Evolutionary conservation across 2,797 vertebrate genomes (phyloP), one percentile per base, ranked within the genome.

Genomic region (Alauda arvensis): DNA sequence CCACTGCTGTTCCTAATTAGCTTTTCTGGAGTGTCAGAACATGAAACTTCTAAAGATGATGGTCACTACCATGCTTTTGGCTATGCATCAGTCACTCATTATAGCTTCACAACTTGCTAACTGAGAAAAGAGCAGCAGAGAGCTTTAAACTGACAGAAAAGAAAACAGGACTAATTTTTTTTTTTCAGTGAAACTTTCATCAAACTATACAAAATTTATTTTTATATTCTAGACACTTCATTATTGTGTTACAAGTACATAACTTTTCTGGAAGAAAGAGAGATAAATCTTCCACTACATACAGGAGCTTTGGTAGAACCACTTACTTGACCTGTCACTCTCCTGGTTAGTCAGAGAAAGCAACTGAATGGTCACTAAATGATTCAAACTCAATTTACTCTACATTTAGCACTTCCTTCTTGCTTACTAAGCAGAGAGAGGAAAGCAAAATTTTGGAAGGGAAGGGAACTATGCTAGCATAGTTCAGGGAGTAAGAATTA

Each of bases 21-120:
- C 34, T 91, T 68, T 89, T 87, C 55, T 62, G 20, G 31, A 63
- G 33, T 29, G 18, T 40, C 59, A 83, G 72, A 81, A 93, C 17
- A 85, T 29, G 26, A 69, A 21, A 63, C 20, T 43, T 87, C 43
- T 34, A 72, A 28, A n/a, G 37, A 40, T 24, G 10, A 66, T 45
- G 33, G 72, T 85, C 55, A 56, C 66, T 69, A 48, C 18, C 52
- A 88, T 0, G 2, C 60, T 68, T 90, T 75, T 1, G 1, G 55
- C 34, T 62, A 45, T 25, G 20, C 17, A 62, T 77, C 42, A 77
- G 59, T 65, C 55, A 60, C 31, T 71, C 76, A 59, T 42, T 77
- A 75, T 2, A 90, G 26, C 39, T 66, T 77, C 56, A 80, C 49
- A 29, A 33, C 60, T 69, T 71, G 39, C 52, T 68, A 52, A 37